phyloP scores from a whole-genome alignment of 2,797 vertebrate genomes.

The Artibeus jamaicensis region DNA sequence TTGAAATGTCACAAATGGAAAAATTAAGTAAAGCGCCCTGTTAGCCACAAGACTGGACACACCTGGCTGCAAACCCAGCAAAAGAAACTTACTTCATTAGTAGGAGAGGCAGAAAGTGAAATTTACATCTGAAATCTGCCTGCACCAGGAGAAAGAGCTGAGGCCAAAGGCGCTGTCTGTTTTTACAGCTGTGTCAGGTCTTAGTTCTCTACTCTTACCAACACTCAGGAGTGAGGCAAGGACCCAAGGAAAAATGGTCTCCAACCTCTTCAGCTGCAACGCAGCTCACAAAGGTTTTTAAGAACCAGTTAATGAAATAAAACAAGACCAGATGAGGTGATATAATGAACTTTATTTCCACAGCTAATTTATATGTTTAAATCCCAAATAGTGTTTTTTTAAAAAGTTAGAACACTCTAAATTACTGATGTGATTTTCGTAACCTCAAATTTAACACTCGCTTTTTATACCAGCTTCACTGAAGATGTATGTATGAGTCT shows the following conservation, averaged over 20 bases:
- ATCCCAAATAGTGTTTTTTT: conserved; percentile 72
- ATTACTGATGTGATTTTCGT: conserved; percentile 74
- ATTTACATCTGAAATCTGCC: conserved; percentile 87
- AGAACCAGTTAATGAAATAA: conserved; percentile 86
- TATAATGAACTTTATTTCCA: conserved; percentile 80
- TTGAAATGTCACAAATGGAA: conserved; percentile 88
- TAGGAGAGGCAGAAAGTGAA: conserved; percentile 84
- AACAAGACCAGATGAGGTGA: conserved; percentile 80
- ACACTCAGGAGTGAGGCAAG: conserved; percentile 85
- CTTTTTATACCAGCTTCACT: conserved; percentile 64
- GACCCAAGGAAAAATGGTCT: conserved; percentile 85
- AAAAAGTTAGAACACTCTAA: conserved; percentile 74
- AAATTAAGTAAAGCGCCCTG: conserved; percentile 85
- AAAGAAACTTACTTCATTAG: conserved; percentile 87
- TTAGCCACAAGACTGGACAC: conserved; percentile 87
- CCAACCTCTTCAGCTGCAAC: conserved; percentile 83
- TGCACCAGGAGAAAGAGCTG: conserved; percentile 84
- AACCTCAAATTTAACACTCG: conserved; percentile 72
- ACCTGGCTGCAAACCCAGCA: conserved; percentile 86
- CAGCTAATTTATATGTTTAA: conserved; percentile 80
- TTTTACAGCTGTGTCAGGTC: conserved; percentile 91
- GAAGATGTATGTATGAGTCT: conserved; percentile 50
- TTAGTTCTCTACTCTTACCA: conserved; percentile 84
- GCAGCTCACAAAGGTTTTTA: conserved; percentile 85
- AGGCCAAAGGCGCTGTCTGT: conserved; percentile 86